Base-by-base conservation (phyloP, 2,113 vertebrate species). In the Thalassarche chlororhynchos region DNA sequence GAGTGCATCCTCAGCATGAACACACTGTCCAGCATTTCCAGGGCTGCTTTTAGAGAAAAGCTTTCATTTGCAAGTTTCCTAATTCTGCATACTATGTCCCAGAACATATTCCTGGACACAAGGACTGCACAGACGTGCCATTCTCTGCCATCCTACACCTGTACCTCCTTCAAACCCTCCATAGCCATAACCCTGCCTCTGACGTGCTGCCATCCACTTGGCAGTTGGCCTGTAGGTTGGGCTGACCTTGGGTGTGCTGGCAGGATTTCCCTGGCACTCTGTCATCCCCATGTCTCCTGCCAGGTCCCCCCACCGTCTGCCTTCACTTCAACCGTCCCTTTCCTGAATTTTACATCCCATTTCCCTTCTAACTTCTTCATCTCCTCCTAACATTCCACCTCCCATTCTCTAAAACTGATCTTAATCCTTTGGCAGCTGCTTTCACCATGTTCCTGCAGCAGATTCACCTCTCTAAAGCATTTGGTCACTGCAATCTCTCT, bases 181-280 rank as follows among this genome's bases (percentile, higher is more conserved):
- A 9, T 31, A 87, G 85, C 93, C 93, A 28, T 29, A 97, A 42
- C 96, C 93, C 92, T 95, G 85, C 96, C 96, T 95, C 78, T 8
- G 1, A 82, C 49, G 7, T 49, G 58, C 92, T 94, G 93, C 95
- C 97, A 83, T 95, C 84, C 87, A 26, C 97, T 96, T 97, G 97
- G 97, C 97, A 97, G 96, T 97, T 80, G 96, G 97, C 93, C 97
- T 96, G 97, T 74, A 97, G 95, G 97, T 95, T 97, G 96, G 97
- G 95, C 95, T 97, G 96, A 97, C 97, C 97, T 97, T 97, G 97
- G 97, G 95, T 95, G 87, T 96, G 95, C 95, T 97, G 97, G 97
- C 97, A 97, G 93, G 87, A 91, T 97, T 97, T 97, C 93, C 90
- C 93, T 97, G 95, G 97, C 97, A 97, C 95, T 97, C 95, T 95